phyloP scores from a whole-genome alignment of 1,140 invertebrate species.

The Drosophila willistoni region DNA sequence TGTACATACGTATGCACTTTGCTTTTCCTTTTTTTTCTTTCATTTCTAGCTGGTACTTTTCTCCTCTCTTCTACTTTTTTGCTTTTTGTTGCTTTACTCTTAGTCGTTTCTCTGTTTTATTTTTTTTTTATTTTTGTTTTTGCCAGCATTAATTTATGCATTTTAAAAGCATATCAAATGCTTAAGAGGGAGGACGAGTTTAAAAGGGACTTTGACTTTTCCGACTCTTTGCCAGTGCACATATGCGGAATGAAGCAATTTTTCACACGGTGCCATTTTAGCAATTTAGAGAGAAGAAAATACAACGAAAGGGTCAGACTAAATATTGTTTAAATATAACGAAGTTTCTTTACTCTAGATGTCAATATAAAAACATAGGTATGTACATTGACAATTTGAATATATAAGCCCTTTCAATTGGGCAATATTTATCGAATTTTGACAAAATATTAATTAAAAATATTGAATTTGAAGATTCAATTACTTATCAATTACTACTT shows the following conservation, averaged over 20 bases:
- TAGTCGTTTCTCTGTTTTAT: constrained; percentile 11
- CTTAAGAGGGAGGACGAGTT: constrained; percentile 22
- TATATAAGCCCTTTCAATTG: too few species aligned
- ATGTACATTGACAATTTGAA: too few species aligned
- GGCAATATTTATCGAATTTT: too few species aligned
- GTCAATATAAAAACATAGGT: too few species aligned
- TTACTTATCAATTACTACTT: too few species aligned
- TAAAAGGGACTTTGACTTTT: constrained; percentile 36
- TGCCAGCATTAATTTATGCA: constrained; percentile 63
- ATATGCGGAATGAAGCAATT: constrained; percentile 66
- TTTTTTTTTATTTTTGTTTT: constrained; percentile 6
- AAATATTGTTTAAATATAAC: background rate
- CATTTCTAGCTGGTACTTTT: constrained; percentile 19
- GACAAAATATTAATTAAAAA: too few species aligned
- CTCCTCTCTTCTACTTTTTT: constrained; percentile 6
- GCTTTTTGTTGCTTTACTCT: background rate
- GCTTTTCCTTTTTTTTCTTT: constrained; percentile 23
- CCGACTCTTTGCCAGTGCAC: constrained; percentile 50
- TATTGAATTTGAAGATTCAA: too few species aligned
- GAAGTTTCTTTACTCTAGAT: background rate
- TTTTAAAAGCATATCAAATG: constrained; percentile 68
- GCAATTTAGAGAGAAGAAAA: constrained; percentile 29
- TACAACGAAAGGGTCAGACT: background rate
- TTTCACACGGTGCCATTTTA: constrained; percentile 67
- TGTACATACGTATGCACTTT: background rate